These are phyloP conservation scores for Galago senegalensis DNA, from an alignment of 2,797 vertebrate genomes.

Conservation along the genomic window DNA sequence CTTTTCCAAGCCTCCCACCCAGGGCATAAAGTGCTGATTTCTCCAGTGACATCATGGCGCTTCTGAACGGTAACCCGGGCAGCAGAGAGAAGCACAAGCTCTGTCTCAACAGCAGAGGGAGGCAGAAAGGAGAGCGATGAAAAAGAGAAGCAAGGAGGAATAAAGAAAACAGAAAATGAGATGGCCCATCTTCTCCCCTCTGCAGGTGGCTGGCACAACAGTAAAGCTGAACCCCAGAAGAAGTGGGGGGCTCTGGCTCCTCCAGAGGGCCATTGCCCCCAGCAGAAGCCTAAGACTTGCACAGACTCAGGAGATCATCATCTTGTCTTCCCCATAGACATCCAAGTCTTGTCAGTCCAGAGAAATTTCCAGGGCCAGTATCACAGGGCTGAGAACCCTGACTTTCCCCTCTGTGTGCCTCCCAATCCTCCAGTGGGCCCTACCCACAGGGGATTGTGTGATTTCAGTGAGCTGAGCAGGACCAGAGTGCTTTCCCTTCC, in stretches of 20 bases:
- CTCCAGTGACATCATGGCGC: not conserved
- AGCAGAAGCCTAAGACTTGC: not conserved
- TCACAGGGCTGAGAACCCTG: not conserved
- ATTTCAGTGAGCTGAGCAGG: not conserved
- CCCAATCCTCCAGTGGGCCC: not conserved
- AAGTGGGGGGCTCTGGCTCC: not conserved
- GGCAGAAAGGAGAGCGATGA: not conserved
- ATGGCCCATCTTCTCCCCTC: not conserved
- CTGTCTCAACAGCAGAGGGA: not conserved
- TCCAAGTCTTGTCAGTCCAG: not conserved
- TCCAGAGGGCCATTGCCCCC: not conserved
- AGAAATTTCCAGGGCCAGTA: not conserved
- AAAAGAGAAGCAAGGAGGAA: not conserved
- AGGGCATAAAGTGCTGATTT: not conserved
- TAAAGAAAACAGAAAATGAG: not conserved
- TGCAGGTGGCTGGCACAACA: not conserved
- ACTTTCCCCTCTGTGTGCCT: not conserved
- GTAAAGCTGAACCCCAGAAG: not conserved
- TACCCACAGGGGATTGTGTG: not conserved
- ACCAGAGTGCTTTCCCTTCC: not conserved
- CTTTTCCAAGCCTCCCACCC: not conserved
- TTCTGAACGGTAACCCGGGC: not conserved
- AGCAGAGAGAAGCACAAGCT: constrained; percentile 1
- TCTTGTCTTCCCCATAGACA: not conserved
- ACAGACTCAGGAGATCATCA: not conserved